phyloP scores from a whole-genome alignment of 1,140 invertebrate genomes.

The Philotrypesis tridentata region DNA sequence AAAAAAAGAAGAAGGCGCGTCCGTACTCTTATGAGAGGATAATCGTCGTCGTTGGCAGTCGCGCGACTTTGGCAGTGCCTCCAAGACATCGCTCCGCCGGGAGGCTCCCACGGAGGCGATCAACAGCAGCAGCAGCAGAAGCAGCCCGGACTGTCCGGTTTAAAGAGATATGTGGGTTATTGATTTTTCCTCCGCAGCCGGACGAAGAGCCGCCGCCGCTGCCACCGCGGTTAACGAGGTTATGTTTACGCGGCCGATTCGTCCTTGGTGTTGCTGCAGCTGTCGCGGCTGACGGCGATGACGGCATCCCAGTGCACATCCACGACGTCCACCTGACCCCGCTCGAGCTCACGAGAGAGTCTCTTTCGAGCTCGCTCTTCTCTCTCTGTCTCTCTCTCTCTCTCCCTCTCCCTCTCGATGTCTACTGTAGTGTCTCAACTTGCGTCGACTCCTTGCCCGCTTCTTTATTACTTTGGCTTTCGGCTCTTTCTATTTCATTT shows the following conservation, averaged over 20 bases:
- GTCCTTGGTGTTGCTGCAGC: not conserved
- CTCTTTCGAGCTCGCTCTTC: not conserved
- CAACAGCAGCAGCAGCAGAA: not conserved
- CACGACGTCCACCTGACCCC: not conserved
- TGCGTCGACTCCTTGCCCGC: not conserved
- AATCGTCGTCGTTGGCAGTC: conserved; percentile 40
- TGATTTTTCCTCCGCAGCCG: conserved; percentile 64
- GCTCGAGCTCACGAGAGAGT: not conserved
- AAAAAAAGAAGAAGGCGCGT: conserved; percentile 34
- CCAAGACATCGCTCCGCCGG: conserved; percentile 45
- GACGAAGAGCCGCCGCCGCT: conserved; percentile 1
- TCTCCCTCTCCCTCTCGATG: not conserved
- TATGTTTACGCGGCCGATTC: conserved; percentile 65
- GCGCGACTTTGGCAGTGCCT: conserved; percentile 44
- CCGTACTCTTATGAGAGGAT: conserved; percentile 36
- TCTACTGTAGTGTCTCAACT: conserved; percentile 2
- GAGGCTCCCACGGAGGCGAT: conserved; percentile 16
- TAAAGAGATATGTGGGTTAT: conserved; percentile 61
- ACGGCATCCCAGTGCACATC: conserved; percentile 11
- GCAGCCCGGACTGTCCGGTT: not conserved
- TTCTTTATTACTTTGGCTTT: not conserved
- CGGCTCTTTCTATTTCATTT: not conserved
- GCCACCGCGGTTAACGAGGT: conserved; percentile 59
- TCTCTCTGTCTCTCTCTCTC: not conserved
- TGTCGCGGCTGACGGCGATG: not conserved